These are phyloP conservation scores for Atopsyche davidsoni DNA, from an alignment of 1,140 invertebrate species.

Conservation along the genomic window DNA sequence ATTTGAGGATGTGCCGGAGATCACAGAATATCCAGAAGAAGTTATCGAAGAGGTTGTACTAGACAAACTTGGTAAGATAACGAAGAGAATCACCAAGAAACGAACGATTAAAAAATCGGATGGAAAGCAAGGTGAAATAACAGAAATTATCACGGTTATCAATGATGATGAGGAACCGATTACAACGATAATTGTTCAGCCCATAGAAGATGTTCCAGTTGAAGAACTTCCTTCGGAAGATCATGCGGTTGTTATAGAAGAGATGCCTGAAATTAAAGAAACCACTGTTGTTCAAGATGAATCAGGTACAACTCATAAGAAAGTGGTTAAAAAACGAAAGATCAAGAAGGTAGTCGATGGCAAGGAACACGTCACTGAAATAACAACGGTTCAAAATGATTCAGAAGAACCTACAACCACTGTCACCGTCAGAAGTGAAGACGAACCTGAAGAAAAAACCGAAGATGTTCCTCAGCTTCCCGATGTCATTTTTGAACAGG, in stretches of 20 bases:
- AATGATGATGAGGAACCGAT: constrained; percentile 34
- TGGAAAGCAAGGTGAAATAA: constrained; percentile 18
- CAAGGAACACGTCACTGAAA: constrained; percentile 36
- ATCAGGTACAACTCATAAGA: constrained; percentile 29
- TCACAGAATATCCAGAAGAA: constrained; percentile 43
- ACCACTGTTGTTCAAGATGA: constrained; percentile 12
- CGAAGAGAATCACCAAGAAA: constrained; percentile 32
- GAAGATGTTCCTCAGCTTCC: constrained; percentile 12
- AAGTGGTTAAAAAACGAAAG: constrained; percentile 34
- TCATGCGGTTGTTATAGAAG: constrained; percentile 27
- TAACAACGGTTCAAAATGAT: constrained; percentile 33
- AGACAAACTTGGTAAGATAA: constrained; percentile 36
- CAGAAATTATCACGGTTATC: constrained; percentile 30
- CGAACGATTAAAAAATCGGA: constrained; percentile 18
- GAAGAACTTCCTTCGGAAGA: constrained; percentile 1
- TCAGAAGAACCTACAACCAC: constrained; percentile 19
- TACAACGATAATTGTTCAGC: constrained; percentile 31
- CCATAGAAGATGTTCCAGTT: constrained; percentile 16
- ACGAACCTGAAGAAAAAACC: too few relatives aligned
- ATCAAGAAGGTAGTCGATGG: constrained; percentile 35
- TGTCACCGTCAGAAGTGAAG: constrained; percentile 17
- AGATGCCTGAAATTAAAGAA: constrained; percentile 21
- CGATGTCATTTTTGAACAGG: neutral
- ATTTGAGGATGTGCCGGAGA: too few relatives aligned
- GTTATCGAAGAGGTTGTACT: constrained; percentile 41